Evolutionary conservation across 2,113 vertebrate genomes (phyloP).

Genomic region (Notothenia rossii): DNA sequence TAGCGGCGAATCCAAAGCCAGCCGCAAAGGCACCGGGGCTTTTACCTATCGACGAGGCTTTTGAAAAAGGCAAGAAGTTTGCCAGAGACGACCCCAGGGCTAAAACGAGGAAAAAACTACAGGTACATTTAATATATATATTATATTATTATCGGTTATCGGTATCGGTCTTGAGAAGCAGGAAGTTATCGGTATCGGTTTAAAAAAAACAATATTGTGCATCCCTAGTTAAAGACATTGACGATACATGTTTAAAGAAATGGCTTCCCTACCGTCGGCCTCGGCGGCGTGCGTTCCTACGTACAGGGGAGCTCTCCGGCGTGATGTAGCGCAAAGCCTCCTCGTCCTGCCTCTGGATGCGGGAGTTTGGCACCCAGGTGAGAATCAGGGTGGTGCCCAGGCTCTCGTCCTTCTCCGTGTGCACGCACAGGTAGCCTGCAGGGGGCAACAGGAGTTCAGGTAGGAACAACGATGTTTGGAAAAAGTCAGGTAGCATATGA

Average conservation of each 20-base stretch:
- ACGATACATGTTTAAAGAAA: background rate
- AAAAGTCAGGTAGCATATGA: background rate
- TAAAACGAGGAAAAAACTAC: no score
- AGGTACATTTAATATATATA: no score
- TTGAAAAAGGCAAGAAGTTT: no score
- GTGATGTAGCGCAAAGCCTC: slow-evolving; percentile 96
- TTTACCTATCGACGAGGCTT: no score
- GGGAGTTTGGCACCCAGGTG: slow-evolving; percentile 96
- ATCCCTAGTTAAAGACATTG: background rate
- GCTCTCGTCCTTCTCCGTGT: slow-evolving; percentile 95
- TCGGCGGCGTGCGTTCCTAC: slow-evolving; percentile 85
- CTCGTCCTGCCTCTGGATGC: slow-evolving; percentile 96
- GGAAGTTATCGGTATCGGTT: no score
- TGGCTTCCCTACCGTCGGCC: slow-evolving; percentile 62
- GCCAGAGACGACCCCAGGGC: no score
- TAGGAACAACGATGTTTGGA: no score
- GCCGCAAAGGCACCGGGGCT: no score
- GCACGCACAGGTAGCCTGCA: slow-evolving; percentile 94
- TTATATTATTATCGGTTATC: no score
- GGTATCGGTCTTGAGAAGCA: no score
- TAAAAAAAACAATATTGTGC: no score
- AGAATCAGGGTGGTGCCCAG: slow-evolving; percentile 93
- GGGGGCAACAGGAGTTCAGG: slow-evolving; percentile 42
- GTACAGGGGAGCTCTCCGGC: slow-evolving; percentile 95
- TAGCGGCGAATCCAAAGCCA: no score